Percentiles rank a stretch among this genome's conserved stretches.
Evolutionary conservation across 2,888 invertebrate genomes (phyloP).

Genomic region (Acanthopleura granulata): DNA sequence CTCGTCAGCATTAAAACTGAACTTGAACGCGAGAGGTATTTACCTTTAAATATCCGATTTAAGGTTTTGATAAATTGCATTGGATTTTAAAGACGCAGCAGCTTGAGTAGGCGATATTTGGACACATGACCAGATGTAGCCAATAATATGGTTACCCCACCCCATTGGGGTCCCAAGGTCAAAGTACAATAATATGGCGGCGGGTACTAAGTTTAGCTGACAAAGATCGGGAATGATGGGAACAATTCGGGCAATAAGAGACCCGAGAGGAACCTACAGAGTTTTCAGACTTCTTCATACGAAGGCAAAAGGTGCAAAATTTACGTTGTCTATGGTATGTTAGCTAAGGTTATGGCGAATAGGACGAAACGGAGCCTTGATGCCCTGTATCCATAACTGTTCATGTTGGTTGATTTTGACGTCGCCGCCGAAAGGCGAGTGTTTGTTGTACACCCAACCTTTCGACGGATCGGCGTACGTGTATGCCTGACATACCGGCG

Average conservation of each 20-base stretch:
- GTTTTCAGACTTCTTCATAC: background rate
- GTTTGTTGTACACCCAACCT: background rate
- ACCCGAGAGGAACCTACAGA: background rate
- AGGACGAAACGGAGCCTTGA: background rate
- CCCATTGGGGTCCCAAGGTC: conserved; percentile 59
- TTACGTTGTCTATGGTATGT: background rate
- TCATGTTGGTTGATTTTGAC: conserved; percentile 12
- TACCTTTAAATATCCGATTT: background rate
- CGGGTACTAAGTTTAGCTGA: conserved; percentile 42
- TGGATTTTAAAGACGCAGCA: no score
- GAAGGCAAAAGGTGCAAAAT: background rate
- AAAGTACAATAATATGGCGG: conserved; percentile 67
- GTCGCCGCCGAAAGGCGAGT: conserved; percentile 1
- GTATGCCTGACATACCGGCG: background rate
- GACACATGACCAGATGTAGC: background rate
- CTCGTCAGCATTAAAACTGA: background rate
- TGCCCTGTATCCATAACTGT: background rate
- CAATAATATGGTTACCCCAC: background rate
- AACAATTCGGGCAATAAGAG: background rate
- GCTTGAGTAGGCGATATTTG: background rate
- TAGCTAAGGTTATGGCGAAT: no score
- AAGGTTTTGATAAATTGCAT: background rate
- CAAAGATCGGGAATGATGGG: conserved; percentile 56
- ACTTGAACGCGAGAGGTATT: background rate
- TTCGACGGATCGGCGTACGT: background rate